Evolutionary conservation across 1,140 invertebrate genomes (phyloP), one percentile per base, ranked within the genome.

Genomic region (Pseudomyrmex sp.): DNA sequence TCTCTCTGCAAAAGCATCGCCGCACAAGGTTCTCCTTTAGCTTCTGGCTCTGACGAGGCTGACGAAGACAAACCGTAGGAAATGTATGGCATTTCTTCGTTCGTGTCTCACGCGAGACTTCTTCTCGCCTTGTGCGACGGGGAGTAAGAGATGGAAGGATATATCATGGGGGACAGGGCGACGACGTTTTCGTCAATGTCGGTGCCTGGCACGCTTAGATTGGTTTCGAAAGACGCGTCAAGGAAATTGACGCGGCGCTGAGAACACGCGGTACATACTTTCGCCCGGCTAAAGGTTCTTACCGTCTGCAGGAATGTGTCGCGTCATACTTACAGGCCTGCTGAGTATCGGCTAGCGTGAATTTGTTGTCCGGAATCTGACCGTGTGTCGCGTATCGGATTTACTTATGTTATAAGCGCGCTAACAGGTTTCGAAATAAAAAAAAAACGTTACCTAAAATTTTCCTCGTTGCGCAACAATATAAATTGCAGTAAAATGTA

Each of bases 271-370:
- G 54, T 70, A 26, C 26, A 26, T 26, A 68, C 35, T 58, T 52
- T 82, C 59, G 69, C 48, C 35, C 54, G 35, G 52, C 46, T 26
- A 20, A 46, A 23, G 74, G n/a, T 74, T 84, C 75, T 83, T 63
- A 76, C 65, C 23, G 50, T 50, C 46, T 54, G 65, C 0, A 50
- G 80, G 86, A 88, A 88, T 88, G 86, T 56, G 85, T 83, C 46
- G 20, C 52, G 86, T 88, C 86, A 88, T 59, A 72, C 79, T 15
- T 50, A 56, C 80, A 50, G 72, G 73, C 58, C 46, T 68, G 46
- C 52, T 35, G 35, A 23, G 48, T 76, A 23, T 9, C 48, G 10
- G 48, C 82, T 54, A 68, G 58, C 18, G 48, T 12, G 48, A 66
- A 68, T 15, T 79, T 68, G 62, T 75, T 23, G 59, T 56, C 35